phyloP scores from a whole-genome alignment of 2,797 vertebrate genomes.

The Paratrypauchen microcephalus region DNA sequence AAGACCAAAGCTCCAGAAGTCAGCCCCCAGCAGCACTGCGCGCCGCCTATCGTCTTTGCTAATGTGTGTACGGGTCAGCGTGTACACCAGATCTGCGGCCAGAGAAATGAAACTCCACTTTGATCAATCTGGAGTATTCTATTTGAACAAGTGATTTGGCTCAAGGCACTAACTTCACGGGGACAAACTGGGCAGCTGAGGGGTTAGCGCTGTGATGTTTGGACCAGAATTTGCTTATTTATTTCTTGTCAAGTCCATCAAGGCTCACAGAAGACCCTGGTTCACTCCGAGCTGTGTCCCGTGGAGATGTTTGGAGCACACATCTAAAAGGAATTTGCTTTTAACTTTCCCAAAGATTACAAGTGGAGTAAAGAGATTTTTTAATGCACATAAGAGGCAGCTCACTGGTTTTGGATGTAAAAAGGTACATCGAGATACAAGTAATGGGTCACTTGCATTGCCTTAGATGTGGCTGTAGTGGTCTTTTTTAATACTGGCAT shows the following conservation, averaged over 20 bases:
- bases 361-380: slow-evolving; percentile 21
- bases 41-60: slow-evolving; percentile 67
- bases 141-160: slow-evolving; percentile 73
- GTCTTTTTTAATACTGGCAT: background rate
- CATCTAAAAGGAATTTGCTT: slow-evolving; percentile 33
- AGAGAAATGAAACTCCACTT: slow-evolving; percentile 56
- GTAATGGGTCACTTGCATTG: background rate
- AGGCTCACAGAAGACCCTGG: slow-evolving; percentile 23
- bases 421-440: background rate
- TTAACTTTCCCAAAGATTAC: slow-evolving; percentile 33
- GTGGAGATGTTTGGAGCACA: slow-evolving; percentile 22
- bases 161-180: slow-evolving; percentile 50
- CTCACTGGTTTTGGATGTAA: slow-evolving; percentile 19
- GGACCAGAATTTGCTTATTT: slow-evolving; percentile 44
- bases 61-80: slow-evolving; percentile 76
- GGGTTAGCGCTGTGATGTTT: slow-evolving; percentile 69
- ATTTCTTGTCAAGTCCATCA: slow-evolving; percentile 35
- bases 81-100: slow-evolving; percentile 75
- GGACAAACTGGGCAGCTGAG: slow-evolving; percentile 62
- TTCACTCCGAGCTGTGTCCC: slow-evolving; percentile 32
- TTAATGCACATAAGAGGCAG: slow-evolving; percentile 11
- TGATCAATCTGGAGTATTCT: slow-evolving; percentile 72
- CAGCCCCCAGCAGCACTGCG: slow-evolving; percentile 50
- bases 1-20: slow-evolving; percentile 40
- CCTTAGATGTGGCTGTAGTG: background rate